Conservation (phyloP, 2,888 invertebrate species). For the Nymphalis polychloros region DNA sequence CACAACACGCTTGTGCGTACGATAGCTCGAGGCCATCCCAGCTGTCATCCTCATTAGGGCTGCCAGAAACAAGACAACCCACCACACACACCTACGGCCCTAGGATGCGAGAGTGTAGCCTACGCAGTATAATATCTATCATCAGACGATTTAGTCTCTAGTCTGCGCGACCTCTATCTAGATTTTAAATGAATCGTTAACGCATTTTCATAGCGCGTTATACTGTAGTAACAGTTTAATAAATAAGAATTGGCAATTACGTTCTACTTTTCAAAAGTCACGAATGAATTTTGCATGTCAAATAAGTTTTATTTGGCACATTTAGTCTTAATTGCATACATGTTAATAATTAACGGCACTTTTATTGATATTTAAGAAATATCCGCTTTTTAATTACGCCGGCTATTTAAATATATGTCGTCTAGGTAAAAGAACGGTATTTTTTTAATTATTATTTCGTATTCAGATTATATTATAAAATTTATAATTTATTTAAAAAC, state of each 20-base stretch:
- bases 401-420: not conserved
- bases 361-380: conserved; percentile 13
- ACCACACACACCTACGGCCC: too few relatives aligned
- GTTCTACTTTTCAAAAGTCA: conserved; percentile 28
- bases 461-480: too few relatives aligned
- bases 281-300: conserved; percentile 27
- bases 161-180: not conserved
- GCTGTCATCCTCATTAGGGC: too few relatives aligned
- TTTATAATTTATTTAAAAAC: too few relatives aligned
- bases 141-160: too few relatives aligned
- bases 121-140: too few relatives aligned
- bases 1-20: too few relatives aligned
- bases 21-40: too few relatives aligned
- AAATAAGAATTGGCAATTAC: conserved; percentile 32
- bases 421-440: too few relatives aligned
- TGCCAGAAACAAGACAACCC: too few relatives aligned
- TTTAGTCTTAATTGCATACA: conserved; percentile 8
- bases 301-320: conserved; percentile 8
- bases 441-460: too few relatives aligned
- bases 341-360: conserved; percentile 8
- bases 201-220: conserved; percentile 29
- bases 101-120: too few relatives aligned
- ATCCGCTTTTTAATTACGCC: conserved; percentile 1
- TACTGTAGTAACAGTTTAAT: conserved; percentile 31
- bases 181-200: conserved; percentile 20